Base-by-base conservation (phyloP, 2,888 invertebrate species). In the Amphipoea oculea region DNA sequence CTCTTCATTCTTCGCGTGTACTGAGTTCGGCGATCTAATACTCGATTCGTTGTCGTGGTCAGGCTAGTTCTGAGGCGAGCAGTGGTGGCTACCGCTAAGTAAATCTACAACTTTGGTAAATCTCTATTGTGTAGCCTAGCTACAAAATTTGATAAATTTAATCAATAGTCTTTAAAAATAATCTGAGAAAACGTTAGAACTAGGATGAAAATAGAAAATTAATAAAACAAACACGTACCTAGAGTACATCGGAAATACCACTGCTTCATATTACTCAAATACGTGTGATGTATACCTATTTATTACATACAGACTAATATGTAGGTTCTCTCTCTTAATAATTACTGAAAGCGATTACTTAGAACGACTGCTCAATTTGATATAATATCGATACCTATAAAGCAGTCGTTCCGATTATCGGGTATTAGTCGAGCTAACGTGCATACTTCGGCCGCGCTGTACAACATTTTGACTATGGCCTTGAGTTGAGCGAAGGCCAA, bases 401-500 rank as follows among this genome's bases (percentile, higher is more conserved):
- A 75, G 65, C 65, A 81, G 69, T 77, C 60, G 14, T 23, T 36
- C 23, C 60, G 79, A 84, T 74, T 77, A 81, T 84, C 57, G 72
- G 67, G 4, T 62, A 62, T 40, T 79, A 82, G 75, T 78, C 42
- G n/a, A 60, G 73, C 48, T 62, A 71, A 14, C 42, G 20, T 29
- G 40, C 17, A 68, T 29, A 73, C 62, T 75, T 77, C 54, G 57
- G 57, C 45, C 51, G 65, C 23, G 60, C 62, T 72, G 51, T 66
- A 72, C 51, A 36, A 83, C 79, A 66, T 79, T 79, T 79, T 76
- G 75, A 74, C 69, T 68, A 40, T 76, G 78, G 20, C 89, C 89
- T 88, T 88, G 84, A 83, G 65, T 88, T 86, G 79, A 83, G 62
- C 36, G 57, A 51, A 73, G 57, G 20, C 66, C 74, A 54, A 74